These are phyloP conservation scores for Platysteira castanea DNA, from an alignment of 2,113 vertebrate species.

Conservation along the genomic window DNA sequence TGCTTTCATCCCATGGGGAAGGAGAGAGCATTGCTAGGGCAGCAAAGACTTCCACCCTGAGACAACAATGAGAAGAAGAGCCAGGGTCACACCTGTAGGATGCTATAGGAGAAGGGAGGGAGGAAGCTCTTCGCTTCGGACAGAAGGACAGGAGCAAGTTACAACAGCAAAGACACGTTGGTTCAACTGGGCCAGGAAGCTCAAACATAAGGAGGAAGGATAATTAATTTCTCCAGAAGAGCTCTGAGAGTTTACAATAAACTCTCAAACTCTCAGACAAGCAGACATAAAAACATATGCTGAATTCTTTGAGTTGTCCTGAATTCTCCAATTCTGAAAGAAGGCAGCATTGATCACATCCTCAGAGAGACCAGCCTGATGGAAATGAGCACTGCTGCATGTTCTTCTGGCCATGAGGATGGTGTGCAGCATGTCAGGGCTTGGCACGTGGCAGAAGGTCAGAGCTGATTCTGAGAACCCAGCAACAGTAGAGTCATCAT, in stretches of 20 bases:
- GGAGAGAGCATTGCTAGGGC: neutral
- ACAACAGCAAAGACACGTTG: neutral
- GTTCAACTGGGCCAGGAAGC: neutral
- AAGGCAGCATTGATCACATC: neutral
- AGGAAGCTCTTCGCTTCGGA: neutral
- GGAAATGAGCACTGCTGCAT: neutral
- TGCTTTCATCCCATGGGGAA: neutral
- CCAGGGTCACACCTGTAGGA: neutral
- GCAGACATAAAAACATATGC: neutral
- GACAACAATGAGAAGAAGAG: rapidly evolving
- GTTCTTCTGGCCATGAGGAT: neutral
- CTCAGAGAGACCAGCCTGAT: neutral
- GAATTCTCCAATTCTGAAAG: neutral
- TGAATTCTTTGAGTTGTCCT: neutral
- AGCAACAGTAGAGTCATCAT: slow-evolving; percentile 58
- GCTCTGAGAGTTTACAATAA: neutral
- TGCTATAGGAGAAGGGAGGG: neutral
- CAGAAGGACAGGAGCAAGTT: neutral
- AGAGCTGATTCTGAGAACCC: slow-evolving; percentile 16
- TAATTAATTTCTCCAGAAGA: neutral
- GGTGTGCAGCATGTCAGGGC: neutral
- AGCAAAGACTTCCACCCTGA: neutral
- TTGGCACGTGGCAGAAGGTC: neutral
- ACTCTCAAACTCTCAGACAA: neutral
- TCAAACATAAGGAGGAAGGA: neutral